Evolutionary conservation across 1,140 invertebrate genomes (phyloP).

Genomic region (Octopus sinensis): DNA sequence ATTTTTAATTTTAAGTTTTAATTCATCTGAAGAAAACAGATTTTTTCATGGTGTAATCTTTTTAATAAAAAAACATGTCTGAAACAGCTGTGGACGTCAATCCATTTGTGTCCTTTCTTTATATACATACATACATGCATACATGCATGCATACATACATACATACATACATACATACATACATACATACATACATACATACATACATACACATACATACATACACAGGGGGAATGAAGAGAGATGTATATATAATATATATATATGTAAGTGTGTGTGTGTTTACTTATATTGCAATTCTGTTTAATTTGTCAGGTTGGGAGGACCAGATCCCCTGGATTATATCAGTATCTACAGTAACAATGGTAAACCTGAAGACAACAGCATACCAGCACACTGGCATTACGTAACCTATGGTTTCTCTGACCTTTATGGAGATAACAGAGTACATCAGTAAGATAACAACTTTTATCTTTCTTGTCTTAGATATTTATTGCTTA

Average conservation of each 20-base stretch:
- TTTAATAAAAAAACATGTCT: no score
- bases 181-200: constrained; percentile 14
- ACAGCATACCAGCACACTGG: constrained; percentile 81
- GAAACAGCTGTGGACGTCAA: no score
- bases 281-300: not conserved
- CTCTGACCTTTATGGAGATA: constrained; percentile 91
- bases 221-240: not conserved
- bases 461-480: not conserved
- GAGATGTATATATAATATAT: not conserved
- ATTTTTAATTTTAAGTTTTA: no score
- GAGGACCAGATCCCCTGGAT: constrained; percentile 88
- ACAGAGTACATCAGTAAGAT: constrained; percentile 72
- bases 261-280: not conserved
- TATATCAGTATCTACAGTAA: constrained; percentile 94
- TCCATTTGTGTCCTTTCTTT: no score
- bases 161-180: constrained; percentile 11
- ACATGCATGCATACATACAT: not conserved
- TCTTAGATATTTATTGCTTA: not conserved
- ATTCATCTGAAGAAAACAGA: no score
- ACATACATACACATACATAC: constrained; percentile 10
- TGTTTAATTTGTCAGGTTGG: constrained; percentile 64
- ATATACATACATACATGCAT: not conserved
- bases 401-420: constrained; percentile 91
- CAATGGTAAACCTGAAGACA: constrained; percentile 69
- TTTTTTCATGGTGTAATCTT: no score